Conservation (phyloP, 2,888 invertebrate genomes). For the Chelonus formosanus region DNA sequence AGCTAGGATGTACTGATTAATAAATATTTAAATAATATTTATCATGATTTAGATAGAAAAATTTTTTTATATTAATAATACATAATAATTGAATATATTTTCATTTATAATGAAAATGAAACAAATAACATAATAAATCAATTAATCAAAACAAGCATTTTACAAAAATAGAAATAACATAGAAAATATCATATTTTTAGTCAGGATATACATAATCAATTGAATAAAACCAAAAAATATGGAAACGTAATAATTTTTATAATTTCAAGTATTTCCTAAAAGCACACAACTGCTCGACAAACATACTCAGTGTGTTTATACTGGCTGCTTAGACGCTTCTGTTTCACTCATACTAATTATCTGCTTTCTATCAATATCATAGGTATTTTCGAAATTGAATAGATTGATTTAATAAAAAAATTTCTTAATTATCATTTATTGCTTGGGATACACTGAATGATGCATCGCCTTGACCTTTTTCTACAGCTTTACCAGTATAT, state of each 20-base stretch:
- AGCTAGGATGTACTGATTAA: conserved; percentile 46
- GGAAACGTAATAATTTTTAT: too few relatives aligned
- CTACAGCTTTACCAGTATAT: conserved; percentile 50
- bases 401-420: conserved; percentile 13
- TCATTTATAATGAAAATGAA: too few relatives aligned
- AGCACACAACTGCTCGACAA: conserved; percentile 48
- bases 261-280: conserved; percentile 30
- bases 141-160: too few relatives aligned
- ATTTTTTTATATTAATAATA: conserved; percentile 4
- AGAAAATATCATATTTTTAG: too few relatives aligned
- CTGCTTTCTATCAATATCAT: conserved; percentile 16
- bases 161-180: too few relatives aligned
- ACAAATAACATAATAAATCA: too few relatives aligned
- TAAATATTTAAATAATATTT: conserved; percentile 1
- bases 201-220: too few relatives aligned
- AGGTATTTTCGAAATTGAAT: conserved; percentile 27
- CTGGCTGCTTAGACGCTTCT: conserved; percentile 47
- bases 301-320: conserved; percentile 46
- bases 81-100: neutral
- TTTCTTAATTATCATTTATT: conserved; percentile 26
- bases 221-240: too few relatives aligned
- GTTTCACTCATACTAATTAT: too few relatives aligned
- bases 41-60: neutral
- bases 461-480: conserved; percentile 58
- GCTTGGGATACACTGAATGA: conserved; percentile 47